Percentiles rank a stretch among this genome's conserved stretches.
Conservation (phyloP, 2,113 vertebrate genomes). For the Romanogobio albipinnatus region DNA sequence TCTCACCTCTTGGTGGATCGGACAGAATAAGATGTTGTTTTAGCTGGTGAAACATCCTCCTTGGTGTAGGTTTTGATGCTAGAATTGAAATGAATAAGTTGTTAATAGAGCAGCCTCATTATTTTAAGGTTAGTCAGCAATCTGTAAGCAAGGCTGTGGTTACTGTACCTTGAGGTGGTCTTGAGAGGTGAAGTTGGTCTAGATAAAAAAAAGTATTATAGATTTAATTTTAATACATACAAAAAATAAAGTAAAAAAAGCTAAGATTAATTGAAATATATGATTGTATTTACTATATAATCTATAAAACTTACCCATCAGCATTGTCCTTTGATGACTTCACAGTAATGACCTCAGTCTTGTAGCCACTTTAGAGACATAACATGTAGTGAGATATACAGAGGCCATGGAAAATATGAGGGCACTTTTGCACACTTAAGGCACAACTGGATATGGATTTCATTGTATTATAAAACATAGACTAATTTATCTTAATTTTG, state of each 20-base stretch:
- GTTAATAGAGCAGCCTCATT: background rate
- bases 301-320: slow-evolving; percentile 17
- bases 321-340: slow-evolving; percentile 21
- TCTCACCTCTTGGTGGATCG: slow-evolving; percentile 56
- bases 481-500: background rate
- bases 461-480: background rate
- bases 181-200: slow-evolving; percentile 38
- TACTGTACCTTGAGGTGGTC: slow-evolving; percentile 35
- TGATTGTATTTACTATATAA: background rate
- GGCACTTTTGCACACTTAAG: background rate
- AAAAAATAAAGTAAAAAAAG: background rate
- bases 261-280: background rate
- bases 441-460: background rate
- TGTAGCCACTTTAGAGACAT: slow-evolving; percentile 18
- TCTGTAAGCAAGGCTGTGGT: background rate
- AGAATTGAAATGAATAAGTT: background rate
- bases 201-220: background rate
- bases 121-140: background rate
- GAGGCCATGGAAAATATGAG: background rate
- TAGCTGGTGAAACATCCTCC: slow-evolving; percentile 32
- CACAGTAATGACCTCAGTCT: slow-evolving; percentile 20
- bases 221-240: background rate
- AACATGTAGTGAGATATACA: background rate
- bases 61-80: slow-evolving; percentile 47
- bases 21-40: slow-evolving; percentile 55